Conservation (phyloP, 1,140 invertebrate genomes). For the Steinernema khuongi region DNA sequence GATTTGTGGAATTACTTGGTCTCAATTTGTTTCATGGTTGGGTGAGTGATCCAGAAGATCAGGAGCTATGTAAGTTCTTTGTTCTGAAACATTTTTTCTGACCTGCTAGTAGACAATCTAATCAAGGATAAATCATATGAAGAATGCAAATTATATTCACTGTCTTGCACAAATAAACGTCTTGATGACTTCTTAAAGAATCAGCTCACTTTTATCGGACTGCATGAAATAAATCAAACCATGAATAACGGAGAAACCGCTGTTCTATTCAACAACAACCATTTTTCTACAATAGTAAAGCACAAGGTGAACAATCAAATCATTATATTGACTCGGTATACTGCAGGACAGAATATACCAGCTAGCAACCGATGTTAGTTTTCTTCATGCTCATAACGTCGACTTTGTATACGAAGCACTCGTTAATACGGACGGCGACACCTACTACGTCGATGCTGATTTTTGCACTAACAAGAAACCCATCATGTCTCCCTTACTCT, state of each 20-base stretch:
- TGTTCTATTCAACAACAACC: constrained; percentile 20
- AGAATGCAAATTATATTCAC: background rate
- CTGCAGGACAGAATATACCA: constrained; percentile 15
- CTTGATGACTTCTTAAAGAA: background rate
- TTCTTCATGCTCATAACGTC: background rate
- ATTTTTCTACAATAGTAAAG: constrained; percentile 18
- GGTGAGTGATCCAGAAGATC: constrained; percentile 10
- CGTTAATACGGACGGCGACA: constrained; percentile 10
- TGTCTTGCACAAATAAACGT: background rate
- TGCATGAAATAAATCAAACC: background rate
- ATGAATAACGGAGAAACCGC: background rate
- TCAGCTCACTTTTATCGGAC: constrained; percentile 16
- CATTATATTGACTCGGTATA: constrained; percentile 1
- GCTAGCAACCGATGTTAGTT: constrained; percentile 19
- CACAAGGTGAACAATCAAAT: background rate
- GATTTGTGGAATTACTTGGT: background rate
- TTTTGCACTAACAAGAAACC: constrained; percentile 13
- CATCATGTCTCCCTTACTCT: background rate
- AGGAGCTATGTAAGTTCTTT: constrained; percentile 16
- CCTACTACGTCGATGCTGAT: background rate
- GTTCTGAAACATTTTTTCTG: no score
- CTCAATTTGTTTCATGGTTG: background rate
- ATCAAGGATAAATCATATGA: constrained; percentile 3
- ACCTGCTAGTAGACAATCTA: background rate
- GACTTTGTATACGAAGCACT: constrained; percentile 11